Conservation (phyloP, 2,113 vertebrate species). For the Corydoras sp. region DNA sequence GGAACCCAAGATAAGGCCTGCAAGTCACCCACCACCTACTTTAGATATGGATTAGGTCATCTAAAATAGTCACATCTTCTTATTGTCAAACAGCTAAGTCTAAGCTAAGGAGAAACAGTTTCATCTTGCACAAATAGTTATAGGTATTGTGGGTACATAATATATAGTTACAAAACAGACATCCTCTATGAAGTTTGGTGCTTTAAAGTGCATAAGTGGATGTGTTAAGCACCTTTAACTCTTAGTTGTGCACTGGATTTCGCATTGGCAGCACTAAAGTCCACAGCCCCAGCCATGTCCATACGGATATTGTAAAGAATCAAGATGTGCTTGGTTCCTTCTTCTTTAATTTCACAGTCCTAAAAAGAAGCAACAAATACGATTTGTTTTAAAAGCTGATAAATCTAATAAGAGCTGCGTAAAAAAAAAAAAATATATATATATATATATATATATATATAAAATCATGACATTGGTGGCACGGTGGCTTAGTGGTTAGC, state of each 20-base stretch:
- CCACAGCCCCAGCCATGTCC: slow-evolving; percentile 86
- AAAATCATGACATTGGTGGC: too few species aligned
- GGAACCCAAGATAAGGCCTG: slow-evolving; percentile 46
- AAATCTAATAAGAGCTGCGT: too few species aligned
- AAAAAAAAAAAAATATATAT: too few species aligned
- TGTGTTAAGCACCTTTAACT: slow-evolving; percentile 81
- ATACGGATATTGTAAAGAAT: slow-evolving; percentile 85
- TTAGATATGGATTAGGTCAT: slow-evolving; percentile 72
- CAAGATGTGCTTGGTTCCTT: slow-evolving; percentile 84
- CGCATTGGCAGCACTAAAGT: slow-evolving; percentile 92
- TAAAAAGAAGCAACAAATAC: slow-evolving; percentile 44
- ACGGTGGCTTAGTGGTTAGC: too few species aligned
- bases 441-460: too few species aligned
- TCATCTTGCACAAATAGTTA: too few species aligned
- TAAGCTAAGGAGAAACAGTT: too few species aligned
- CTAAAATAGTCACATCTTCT: slow-evolving; percentile 71
- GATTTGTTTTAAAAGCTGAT: too few species aligned
- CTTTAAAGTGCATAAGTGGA: slow-evolving; percentile 42
- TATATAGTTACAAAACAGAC: too few species aligned
- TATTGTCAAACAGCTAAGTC: slow-evolving; percentile 61
- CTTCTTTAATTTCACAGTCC: slow-evolving; percentile 96
- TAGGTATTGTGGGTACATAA: too few species aligned
- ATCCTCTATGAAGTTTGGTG: too few species aligned
- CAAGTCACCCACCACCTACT: slow-evolving; percentile 63
- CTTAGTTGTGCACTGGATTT: slow-evolving; percentile 90